Evolutionary conservation across 2,888 invertebrate species (phyloP), one percentile per base, ranked within the genome.

Genomic region (Dioctria linearis): DNA sequence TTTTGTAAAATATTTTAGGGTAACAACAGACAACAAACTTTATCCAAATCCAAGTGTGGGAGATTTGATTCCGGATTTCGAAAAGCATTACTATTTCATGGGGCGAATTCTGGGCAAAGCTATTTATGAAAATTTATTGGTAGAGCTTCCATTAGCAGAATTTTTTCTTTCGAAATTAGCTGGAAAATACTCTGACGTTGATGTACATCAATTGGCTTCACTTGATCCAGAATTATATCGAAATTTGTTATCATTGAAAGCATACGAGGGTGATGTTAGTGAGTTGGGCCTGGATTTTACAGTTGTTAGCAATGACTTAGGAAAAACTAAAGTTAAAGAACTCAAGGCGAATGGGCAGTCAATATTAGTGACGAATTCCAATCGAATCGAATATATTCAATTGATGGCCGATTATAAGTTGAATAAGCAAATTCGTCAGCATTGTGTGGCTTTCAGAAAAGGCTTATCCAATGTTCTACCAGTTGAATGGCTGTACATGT

Each of bases 301-400:
- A 0, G 93, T 97, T 11, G 92, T 96, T 66, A 95, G 94, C 85
- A 96, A 96, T 86, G 96, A 97, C 86, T 91, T 98, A 78, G 98
- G 98, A 0, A 95, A 97, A 87, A 95, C 95, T 75, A 92, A 94
- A 90, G 94, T 96, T 83, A 94, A 96, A 81, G 98, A 99, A 86
- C 89, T 99, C 81, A 98, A 98, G 88, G 94, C 96, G 0, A 94
- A 95, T 81, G 99, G 99, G 2, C 91, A 94, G 69, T 95, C 96
- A 86, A 97, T 97, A 86, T 93, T 95, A 8, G 99, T 99, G 0
- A 97, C 96, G 8, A 94, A 94, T 83, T 93, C 94, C 84, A 99
- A 99, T 90, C 93, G 97, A 82, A 95, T 98, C 87, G 98, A 99
- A 88, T 99, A 99, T 88, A 96, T 99, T 84, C 98, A 98, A 88